phyloP scores from a whole-genome alignment of 2,113 vertebrate species.

The Cariama cristata region DNA sequence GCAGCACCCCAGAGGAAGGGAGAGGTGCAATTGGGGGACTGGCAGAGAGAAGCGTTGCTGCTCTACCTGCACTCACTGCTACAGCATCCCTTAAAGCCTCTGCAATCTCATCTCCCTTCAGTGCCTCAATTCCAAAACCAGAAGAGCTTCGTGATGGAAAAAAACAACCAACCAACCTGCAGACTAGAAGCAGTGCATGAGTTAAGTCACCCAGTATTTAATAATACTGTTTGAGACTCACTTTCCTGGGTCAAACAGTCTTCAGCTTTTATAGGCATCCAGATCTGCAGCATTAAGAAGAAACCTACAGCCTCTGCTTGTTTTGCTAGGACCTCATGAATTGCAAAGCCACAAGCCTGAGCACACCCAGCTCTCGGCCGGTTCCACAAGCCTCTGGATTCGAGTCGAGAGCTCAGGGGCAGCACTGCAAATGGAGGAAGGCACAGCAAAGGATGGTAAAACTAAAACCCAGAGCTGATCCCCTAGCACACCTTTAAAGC shows the following conservation, averaged over 20 bases:
- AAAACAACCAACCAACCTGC: no score
- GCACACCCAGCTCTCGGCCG: not conserved
- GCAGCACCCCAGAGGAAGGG: not conserved
- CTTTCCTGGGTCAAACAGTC: not conserved
- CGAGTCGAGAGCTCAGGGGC: not conserved
- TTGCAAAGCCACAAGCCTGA: not conserved
- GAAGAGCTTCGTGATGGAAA: not conserved
- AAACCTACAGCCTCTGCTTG: not conserved
- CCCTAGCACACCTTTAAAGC: not conserved
- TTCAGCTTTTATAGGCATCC: not conserved
- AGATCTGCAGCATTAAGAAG: not conserved
- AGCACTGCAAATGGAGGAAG: not conserved
- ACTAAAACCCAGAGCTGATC: not conserved
- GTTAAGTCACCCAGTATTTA: not conserved
- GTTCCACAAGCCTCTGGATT: not conserved
- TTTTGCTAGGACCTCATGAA: not conserved
- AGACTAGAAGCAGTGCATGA: no score
- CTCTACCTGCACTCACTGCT: not conserved
- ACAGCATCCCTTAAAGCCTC: not conserved
- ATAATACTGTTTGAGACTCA: not conserved
- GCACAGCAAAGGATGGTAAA: not conserved
- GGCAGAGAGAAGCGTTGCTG: not conserved
- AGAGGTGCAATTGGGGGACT: not conserved
- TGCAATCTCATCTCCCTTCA: not conserved
- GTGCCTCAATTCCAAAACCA: not conserved